phyloP scores from a whole-genome alignment of 30 jellyfish, hydroid and myxozoan genomes.

The Phacellophora camtschatica region DNA sequence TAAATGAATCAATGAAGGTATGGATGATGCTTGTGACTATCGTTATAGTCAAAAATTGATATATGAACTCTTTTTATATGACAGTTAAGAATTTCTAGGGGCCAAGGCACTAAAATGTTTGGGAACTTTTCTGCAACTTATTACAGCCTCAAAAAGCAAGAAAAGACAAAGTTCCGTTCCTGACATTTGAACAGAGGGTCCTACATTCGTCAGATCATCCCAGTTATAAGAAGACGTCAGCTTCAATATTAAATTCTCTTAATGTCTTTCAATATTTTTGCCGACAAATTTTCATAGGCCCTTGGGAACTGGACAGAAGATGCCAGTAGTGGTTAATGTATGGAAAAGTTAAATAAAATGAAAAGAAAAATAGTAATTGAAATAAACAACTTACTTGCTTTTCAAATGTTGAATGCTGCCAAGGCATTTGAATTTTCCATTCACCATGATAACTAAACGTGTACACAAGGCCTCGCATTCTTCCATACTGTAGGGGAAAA shows the following conservation, averaged over 20 bases:
- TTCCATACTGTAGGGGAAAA: conserved; percentile 95
- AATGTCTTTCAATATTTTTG: neutral
- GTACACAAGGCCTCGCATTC: conserved; percentile 99
- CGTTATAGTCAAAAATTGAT: no score
- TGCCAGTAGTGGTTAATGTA: neutral
- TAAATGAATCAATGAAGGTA: no score
- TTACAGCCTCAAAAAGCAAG: no score
- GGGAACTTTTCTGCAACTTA: no score
- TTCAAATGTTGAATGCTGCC: conserved; percentile 93
- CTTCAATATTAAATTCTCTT: neutral
- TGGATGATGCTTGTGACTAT: no score
- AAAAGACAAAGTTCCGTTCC: no score
- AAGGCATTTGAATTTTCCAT: conserved; percentile 92
- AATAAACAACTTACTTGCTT: conserved; percentile 72
- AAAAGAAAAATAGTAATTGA: neutral
- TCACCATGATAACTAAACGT: conserved; percentile 92
- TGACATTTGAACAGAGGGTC: no score
- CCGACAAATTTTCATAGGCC: no score
- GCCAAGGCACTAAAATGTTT: no score
- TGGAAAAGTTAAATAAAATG: neutral
- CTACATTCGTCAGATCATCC: neutral
- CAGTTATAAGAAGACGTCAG: neutral
- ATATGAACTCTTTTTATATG: no score
- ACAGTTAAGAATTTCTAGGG: no score
- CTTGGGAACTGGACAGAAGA: neutral